Percentiles rank a stretch among this genome's conserved stretches.
phyloP scores from a whole-genome alignment of 2,797 vertebrate species.

The Bradypodion ventrale region DNA sequence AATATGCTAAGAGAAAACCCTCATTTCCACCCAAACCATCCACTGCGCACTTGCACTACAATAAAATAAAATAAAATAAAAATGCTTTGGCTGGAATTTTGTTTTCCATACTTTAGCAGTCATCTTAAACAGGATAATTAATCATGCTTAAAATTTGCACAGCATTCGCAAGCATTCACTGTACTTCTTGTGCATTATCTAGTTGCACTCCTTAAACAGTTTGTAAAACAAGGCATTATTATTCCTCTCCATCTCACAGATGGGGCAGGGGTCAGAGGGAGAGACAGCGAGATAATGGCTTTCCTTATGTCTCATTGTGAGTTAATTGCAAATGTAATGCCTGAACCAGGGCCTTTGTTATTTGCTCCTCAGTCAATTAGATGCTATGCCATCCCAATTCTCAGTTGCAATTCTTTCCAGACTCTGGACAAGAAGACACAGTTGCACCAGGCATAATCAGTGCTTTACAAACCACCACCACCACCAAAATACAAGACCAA shows the following conservation, averaged over 20 bases:
- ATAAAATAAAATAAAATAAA: too few species aligned
- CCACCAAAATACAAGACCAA: too few species aligned
- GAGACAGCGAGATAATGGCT: background rate
- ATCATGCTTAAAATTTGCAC: background rate
- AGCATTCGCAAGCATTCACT: background rate
- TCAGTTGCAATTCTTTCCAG: background rate
- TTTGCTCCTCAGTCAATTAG: background rate
- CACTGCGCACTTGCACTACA: background rate
- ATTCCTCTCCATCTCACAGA: background rate
- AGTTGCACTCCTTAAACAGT: background rate
- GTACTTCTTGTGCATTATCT: background rate
- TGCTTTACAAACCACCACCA: background rate
- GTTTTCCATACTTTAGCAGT: background rate
- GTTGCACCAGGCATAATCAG: background rate
- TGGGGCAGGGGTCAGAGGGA: background rate
- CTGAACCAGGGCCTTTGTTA: background rate
- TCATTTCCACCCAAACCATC: background rate
- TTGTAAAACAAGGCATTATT: background rate
- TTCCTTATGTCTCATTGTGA: background rate
- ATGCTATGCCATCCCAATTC: background rate
- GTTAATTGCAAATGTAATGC: background rate
- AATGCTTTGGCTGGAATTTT: background rate
- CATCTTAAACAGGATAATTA: background rate
- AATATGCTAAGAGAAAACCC: background rate
- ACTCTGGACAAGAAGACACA: background rate